These are phyloP conservation scores for Caiman crocodilus DNA, from an alignment of 2,797 vertebrate genomes.

Conservation along the genomic window DNA sequence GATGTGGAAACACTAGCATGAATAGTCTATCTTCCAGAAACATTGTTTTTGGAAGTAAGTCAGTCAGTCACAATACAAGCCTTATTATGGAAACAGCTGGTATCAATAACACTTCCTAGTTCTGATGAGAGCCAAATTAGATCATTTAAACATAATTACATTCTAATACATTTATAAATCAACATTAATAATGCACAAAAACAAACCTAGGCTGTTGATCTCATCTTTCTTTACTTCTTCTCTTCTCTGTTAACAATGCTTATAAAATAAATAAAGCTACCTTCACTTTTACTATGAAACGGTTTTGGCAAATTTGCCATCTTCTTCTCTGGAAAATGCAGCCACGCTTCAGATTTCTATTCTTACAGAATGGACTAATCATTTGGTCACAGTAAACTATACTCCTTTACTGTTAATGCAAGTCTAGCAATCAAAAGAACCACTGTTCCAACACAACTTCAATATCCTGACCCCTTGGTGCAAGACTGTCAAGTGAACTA, in stretches of 20 bases:
- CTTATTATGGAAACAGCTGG: not conserved
- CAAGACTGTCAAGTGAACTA: not conserved
- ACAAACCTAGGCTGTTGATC: not conserved
- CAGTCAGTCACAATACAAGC: not conserved
- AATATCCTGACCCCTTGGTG: not conserved
- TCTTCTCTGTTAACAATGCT: not conserved
- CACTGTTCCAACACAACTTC: not conserved
- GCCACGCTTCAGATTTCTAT: not conserved
- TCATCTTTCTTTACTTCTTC: not conserved
- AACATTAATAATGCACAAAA: not conserved
- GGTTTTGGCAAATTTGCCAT: not conserved
- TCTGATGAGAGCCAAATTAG: not conserved
- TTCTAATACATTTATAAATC: not conserved
- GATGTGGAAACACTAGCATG: too few species aligned
- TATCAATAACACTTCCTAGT: not conserved
- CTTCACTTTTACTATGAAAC: not conserved
- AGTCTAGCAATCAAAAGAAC: not conserved
- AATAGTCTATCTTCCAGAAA: too few species aligned
- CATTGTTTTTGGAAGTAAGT: not conserved
- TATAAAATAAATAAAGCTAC: not conserved
- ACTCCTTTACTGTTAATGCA: not conserved
- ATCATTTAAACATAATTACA: not conserved
- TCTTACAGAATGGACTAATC: not conserved
- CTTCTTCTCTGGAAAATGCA: not conserved
- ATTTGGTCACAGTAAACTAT: not conserved